These are phyloP conservation scores for Entomyzon cyanotis DNA, from an alignment of 2,113 vertebrate species.

Conservation along the genomic window DNA sequence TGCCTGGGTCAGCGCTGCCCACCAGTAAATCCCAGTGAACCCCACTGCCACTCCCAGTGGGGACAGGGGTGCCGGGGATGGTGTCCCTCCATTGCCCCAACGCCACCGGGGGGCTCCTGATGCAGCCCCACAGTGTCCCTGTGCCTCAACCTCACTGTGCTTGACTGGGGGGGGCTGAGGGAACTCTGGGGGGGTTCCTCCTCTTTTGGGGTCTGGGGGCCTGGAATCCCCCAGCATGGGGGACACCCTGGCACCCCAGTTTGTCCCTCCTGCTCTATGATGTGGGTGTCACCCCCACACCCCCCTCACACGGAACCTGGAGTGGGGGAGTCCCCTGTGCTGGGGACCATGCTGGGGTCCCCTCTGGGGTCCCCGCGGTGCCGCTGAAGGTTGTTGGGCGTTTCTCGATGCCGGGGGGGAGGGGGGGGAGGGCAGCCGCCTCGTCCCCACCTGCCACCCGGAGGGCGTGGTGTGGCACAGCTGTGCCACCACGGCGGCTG, in stretches of 20 bases:
- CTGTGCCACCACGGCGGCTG: background rate
- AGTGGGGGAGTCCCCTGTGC: background rate
- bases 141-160: background rate
- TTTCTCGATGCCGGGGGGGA: background rate
- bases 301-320: background rate
- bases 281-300: background rate
- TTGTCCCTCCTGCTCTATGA: background rate
- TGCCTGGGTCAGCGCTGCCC: background rate
- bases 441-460: background rate
- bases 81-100: background rate
- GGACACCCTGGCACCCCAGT: background rate
- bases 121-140: background rate
- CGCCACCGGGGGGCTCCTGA: no score
- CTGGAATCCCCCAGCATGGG: background rate
- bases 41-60: background rate
- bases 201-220: background rate
- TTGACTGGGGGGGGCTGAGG: background rate
- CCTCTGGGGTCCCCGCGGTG: background rate
- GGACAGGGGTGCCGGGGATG: rapidly evolving
- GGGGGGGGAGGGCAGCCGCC: background rate
- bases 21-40: background rate
- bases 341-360: no score
- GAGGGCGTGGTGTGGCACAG: background rate
- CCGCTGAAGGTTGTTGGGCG: no score
- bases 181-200: background rate